Conservation (phyloP, 2,888 invertebrate species). For the Drosophila subsilvestris region DNA sequence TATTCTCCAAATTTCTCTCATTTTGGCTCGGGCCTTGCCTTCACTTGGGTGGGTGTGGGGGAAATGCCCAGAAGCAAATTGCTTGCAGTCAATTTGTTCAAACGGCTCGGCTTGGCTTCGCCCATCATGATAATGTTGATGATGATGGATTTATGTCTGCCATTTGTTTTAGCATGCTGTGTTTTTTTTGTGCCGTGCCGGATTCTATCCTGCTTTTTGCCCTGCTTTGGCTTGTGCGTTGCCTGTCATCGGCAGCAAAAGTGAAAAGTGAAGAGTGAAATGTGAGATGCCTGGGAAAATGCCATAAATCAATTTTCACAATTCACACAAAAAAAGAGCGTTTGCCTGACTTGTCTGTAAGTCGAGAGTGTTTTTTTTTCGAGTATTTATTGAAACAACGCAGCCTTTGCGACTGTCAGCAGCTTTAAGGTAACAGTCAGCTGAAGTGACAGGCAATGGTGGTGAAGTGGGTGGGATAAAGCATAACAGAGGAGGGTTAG, state of each 20-base stretch:
- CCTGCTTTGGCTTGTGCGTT: neutral
- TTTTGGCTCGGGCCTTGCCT: slow-evolving; percentile 21
- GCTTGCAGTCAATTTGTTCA: slow-evolving; percentile 61
- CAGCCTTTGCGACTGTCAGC: neutral
- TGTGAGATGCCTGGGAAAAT: slow-evolving; percentile 36
- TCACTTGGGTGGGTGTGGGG: neutral
- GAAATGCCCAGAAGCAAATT: slow-evolving; percentile 36
- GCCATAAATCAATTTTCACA: slow-evolving; percentile 58
- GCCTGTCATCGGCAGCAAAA: slow-evolving; percentile 51
- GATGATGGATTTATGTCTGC: slow-evolving; percentile 61
- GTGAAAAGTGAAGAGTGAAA: slow-evolving; percentile 51
- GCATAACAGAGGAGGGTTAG: neutral
- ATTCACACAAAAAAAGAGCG: slow-evolving; percentile 34
- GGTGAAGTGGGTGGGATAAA: neutral
- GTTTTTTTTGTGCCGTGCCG: slow-evolving; percentile 7
- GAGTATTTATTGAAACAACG: slow-evolving; percentile 36
- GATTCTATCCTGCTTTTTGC: neutral
- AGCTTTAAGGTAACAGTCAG: slow-evolving; percentile 2
- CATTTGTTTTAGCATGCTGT: slow-evolving; percentile 49
- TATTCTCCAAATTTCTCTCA: slow-evolving; percentile 5
- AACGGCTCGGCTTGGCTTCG: slow-evolving; percentile 28
- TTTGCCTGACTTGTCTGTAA: slow-evolving; percentile 24
- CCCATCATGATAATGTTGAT: slow-evolving; percentile 45
- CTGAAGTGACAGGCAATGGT: neutral
- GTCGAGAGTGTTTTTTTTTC: slow-evolving; percentile 9